These are phyloP conservation scores for Ctenomys sociabilis DNA, from an alignment of 2,113 vertebrate species.

Conservation along the genomic window DNA sequence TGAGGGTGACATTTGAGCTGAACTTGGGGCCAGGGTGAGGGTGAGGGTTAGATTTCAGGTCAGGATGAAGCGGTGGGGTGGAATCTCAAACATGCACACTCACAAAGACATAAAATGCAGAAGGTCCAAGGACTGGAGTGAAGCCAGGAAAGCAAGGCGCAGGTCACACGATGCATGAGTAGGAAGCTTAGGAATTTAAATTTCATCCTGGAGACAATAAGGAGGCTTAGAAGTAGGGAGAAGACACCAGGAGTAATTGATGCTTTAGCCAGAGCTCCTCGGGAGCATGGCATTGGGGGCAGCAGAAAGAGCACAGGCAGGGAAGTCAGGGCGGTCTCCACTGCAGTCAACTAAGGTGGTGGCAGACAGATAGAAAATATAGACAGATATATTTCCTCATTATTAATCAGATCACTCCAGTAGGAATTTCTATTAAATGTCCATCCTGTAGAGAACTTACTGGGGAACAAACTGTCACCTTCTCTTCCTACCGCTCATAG, in stretches of 20 bases:
- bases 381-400: neutral
- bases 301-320: neutral
- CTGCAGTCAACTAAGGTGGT: neutral
- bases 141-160: neutral
- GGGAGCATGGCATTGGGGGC: neutral
- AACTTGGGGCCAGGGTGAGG: neutral
- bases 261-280: neutral
- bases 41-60: neutral
- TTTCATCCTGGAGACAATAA: neutral
- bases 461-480: neutral
- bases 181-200: neutral
- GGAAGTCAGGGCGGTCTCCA: neutral
- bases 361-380: too few species aligned
- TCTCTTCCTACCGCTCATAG: neutral
- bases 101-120: neutral
- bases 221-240: neutral
- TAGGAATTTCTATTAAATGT: neutral
- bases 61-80: neutral
- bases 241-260: neutral
- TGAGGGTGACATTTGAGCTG: neutral
- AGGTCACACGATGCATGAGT: neutral
- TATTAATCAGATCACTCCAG: neutral
- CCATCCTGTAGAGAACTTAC: neutral
- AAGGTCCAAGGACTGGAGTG: neutral
- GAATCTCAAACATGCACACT: neutral